Percentiles rank a stretch among this genome's conserved stretches.
Evolutionary conservation across 2,113 vertebrate genomes (phyloP).

Genomic region (Rhineura floridana): DNA sequence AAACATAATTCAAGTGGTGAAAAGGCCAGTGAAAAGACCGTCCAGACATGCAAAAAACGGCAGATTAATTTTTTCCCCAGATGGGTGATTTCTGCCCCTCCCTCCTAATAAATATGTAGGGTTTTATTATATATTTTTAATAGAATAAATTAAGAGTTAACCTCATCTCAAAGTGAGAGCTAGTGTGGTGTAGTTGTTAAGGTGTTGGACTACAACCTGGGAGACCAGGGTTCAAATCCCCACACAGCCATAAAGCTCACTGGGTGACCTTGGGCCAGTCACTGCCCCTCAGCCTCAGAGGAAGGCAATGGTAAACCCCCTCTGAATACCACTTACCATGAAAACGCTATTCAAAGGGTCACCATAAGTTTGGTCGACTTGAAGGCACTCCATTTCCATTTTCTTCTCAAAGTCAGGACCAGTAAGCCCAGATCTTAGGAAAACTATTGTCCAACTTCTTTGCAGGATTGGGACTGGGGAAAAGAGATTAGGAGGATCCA

Average conservation of each 20-base stretch:
- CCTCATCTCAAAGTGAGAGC: background rate
- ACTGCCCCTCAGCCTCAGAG: no score
- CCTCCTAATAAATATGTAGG: background rate
- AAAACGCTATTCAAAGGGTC: no score
- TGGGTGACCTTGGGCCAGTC: no score
- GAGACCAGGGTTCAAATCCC: no score
- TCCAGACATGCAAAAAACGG: background rate
- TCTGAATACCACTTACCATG: no score
- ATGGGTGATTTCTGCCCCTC: background rate
- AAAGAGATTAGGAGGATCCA: background rate
- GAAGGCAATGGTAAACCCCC: no score
- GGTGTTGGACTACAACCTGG: no score
- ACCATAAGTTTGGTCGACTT: no score
- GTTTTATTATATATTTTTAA: background rate
- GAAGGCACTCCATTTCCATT: no score
- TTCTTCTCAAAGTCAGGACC: background rate
- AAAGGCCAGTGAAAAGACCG: background rate
- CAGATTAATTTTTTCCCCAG: conserved; percentile 15
- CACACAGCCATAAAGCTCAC: no score
- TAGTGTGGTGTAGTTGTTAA: no score
- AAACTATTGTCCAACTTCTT: background rate
- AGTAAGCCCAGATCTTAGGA: background rate
- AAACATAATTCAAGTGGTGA: background rate
- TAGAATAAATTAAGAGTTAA: background rate
- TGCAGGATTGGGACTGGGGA: background rate